Evolutionary conservation across 2,888 invertebrate species (phyloP), one percentile per base, ranked within the genome.

Genomic region (Hoplodrina ambigua): DNA sequence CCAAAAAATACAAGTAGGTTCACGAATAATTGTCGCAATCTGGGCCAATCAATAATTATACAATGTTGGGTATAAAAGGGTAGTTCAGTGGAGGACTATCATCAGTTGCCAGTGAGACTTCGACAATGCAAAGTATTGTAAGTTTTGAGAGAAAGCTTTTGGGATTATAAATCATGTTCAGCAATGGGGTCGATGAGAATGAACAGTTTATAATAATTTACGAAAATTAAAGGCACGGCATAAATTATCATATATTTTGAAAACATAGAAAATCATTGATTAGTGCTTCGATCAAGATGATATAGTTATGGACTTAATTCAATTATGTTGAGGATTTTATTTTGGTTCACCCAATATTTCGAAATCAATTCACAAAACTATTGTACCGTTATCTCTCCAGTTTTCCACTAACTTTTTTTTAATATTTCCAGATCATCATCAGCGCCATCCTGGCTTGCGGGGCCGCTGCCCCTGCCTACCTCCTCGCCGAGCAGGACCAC

Each of bases 111-210:
- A 78, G 68, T 75, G 83, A 84, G 86, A 85, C 82, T 84, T 85
- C 78, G 77, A 89, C 87, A 88, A 93, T 93, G 93, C 87, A 91
- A 83, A 89, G 83, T 82, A 85, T 89, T 78, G 93, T 94, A 87
- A 93, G 93, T 92, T 64, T 65, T 66, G 57, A 49, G 41, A 52
- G 50, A 68, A 62, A 68, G 63, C 55, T 56, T 70, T 57, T 54
- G 44, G 49, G 33, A 33, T 37, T 81, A 62, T 75, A 30, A 61
- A 78, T 72, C 6, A 44, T 50, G 11, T 25, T 58, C 46, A 41
- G n/a, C 33, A 55, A 61, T 54, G 41, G 19, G 33, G 73, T 54
- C 79, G 25, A 19, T 54, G 33, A 44, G 4, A 59, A 52, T 44
- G 4, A 44, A 25, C 19, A 52, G 37, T n/a, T 55, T 44, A 19